phyloP scores from a whole-genome alignment of 2,888 invertebrate species.

The Drosophila kokeensis region DNA sequence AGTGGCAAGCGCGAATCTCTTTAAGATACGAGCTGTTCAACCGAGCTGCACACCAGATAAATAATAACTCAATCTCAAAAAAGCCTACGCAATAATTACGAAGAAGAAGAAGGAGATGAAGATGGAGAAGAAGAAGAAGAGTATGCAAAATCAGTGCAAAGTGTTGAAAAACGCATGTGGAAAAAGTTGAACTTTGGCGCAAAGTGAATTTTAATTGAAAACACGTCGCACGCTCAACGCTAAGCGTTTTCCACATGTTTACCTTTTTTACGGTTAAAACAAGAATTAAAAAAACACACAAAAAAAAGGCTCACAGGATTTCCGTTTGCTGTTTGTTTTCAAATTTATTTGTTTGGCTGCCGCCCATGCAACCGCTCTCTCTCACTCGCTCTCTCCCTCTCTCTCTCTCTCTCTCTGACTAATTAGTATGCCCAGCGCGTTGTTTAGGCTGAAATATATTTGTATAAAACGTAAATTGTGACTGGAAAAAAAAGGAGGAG shows the following conservation, averaged over 20 bases:
- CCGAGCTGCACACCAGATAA: constrained; percentile 52
- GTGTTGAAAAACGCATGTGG: constrained; percentile 28
- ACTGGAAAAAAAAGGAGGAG: constrained; percentile 10
- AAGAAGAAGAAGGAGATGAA: not conserved
- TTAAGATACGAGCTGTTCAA: constrained; percentile 72
- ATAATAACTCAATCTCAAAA: constrained; percentile 74
- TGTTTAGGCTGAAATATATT: constrained; percentile 51
- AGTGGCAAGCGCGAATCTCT: constrained; percentile 18
- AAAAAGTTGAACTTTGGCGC: constrained; percentile 21
- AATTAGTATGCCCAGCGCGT: constrained; percentile 67
- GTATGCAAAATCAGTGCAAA: not conserved
- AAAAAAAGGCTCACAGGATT: constrained; percentile 71
- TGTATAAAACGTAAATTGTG: constrained; percentile 47
- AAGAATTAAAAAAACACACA: not conserved
- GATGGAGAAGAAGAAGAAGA: not conserved
- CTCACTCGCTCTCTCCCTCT: not conserved
- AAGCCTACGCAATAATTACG: constrained; percentile 44
- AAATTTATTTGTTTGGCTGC: constrained; percentile 53
- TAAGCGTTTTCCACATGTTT: constrained; percentile 65
- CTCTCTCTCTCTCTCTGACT: constrained; percentile 16
- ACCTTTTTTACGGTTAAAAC: constrained; percentile 16
- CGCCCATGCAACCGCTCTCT: not conserved
- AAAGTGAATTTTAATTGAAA: constrained; percentile 76
- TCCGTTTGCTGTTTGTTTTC: constrained; percentile 68
- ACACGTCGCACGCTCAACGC: constrained; percentile 22